phyloP scores from a whole-genome alignment of 2,888 invertebrate species.

The Carpatolechia fugitivella region DNA sequence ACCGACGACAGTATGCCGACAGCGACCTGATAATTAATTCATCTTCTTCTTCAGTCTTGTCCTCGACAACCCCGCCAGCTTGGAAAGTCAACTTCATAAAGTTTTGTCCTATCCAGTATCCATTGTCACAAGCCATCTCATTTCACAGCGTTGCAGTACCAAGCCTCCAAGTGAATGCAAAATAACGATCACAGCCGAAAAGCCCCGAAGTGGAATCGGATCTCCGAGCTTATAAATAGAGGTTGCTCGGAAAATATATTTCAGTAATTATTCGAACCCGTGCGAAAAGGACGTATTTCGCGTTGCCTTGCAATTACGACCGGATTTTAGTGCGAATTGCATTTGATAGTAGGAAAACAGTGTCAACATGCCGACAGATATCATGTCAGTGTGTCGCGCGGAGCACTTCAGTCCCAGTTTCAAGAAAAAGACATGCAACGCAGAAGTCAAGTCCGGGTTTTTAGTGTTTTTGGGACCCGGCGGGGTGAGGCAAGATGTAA shows the following conservation, averaged over 20 bases:
- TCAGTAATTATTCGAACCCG: conserved; percentile 46
- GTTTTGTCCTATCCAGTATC: too few species aligned
- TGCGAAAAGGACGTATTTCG: conserved; percentile 28
- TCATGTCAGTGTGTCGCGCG: conserved; percentile 50
- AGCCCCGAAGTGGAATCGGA: conserved; percentile 41
- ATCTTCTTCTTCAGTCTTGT: too few species aligned
- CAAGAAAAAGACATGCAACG: conserved; percentile 59
- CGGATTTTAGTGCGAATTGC: conserved; percentile 39
- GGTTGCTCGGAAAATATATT: conserved; percentile 40
- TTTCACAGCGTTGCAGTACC: conserved; percentile 1
- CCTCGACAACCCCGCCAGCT: too few species aligned
- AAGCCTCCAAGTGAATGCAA: conserved; percentile 48
- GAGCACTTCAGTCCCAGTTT: conserved; percentile 60
- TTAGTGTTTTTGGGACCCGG: conserved; percentile 79
- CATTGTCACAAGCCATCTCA: not conserved
- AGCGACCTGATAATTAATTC: too few species aligned
- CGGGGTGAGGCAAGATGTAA: conserved; percentile 79
- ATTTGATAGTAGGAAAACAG: conserved; percentile 41
- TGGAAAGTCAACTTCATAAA: too few species aligned
- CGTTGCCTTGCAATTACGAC: conserved; percentile 28
- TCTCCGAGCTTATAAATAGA: conserved; percentile 48
- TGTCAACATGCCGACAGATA: conserved; percentile 59
- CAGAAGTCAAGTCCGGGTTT: conserved; percentile 82
- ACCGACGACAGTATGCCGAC: too few species aligned
- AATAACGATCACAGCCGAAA: conserved; percentile 53